Evolutionary conservation across 1,140 invertebrate genomes (phyloP).

Genomic region (Drusus annulatus): DNA sequence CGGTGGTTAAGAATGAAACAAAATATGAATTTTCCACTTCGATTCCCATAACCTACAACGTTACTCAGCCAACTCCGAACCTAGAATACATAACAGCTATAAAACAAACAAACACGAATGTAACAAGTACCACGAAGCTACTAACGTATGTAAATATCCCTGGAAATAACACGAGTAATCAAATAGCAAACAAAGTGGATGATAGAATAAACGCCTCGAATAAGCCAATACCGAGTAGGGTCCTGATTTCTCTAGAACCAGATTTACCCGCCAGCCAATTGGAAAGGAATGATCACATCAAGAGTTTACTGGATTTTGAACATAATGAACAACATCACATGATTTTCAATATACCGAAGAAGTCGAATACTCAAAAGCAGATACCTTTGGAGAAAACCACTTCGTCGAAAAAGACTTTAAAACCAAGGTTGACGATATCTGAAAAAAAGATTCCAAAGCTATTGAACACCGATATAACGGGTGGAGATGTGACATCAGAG

Average conservation of each 20-base stretch:
- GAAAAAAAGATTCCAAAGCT: constrained; percentile 3
- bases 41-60: no score
- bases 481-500: neutral
- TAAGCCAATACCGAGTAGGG: no score
- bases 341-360: constrained; percentile 6
- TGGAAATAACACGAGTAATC: no score
- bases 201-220: no score
- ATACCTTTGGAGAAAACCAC: neutral
- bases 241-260: constrained; percentile 25
- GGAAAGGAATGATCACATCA: constrained; percentile 1
- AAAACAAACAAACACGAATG: no score
- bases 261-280: neutral
- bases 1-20: neutral
- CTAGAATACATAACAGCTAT: no score
- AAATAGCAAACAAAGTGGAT: neutral
- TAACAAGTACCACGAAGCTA: no score
- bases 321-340: constrained; percentile 21
- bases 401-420: neutral
- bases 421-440: neutral
- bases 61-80: no score
- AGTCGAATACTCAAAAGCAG: neutral
- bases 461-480: constrained; percentile 8
- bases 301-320: constrained; percentile 28
- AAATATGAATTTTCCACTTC: no score
- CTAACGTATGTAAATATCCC: no score